Evolutionary conservation across 2,888 invertebrate species (phyloP), one percentile per base, ranked within the genome.

Genomic region (Blastobasis lacticolella): DNA sequence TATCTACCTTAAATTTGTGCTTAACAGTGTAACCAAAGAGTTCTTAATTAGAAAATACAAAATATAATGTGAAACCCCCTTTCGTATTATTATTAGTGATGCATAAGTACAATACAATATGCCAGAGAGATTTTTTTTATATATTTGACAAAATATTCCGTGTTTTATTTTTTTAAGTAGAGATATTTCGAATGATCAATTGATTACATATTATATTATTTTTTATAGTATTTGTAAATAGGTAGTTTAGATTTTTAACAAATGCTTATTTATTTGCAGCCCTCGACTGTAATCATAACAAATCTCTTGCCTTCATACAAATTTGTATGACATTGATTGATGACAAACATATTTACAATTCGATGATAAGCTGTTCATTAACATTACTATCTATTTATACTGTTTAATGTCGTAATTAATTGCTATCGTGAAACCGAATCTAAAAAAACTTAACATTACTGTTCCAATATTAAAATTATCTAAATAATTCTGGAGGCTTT

Each of bases 91-190:
- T 56, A 64, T 69, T 60, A 62, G 76, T 77, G 78, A 78, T 78
- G 75, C 61, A 58, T 67, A 78, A 79, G 79, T 79, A 79, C 79
- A 23, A 23, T 23, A 23, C 23, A 79, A 79, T 78, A 61, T 64
- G 69, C 75, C 77, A 75, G 74, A 72, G 66, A 66, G 58, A 59
- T 60, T 62, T 67, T 68, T 63, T 61, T 64, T 62, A 58, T 63
- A 55, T 23, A 23, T 23, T 23, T 23, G 23, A 23, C 46, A 58
- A 61, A 57, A 64, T 66, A 68, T 57, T 55, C 56, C 60, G 59
- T 58, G 66, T 64, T 67, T 62, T 67, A 60, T 68, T 71, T 69
- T 69, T 71, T 63, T 71, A 68, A 66, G 62, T 68, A 64, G 65
- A 64, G 50, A 60, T 63, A 64, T 64, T 65, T 65, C 62, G 23